These are phyloP conservation scores for Cabera pusaria DNA, from an alignment of 2,888 invertebrate genomes.

Conservation along the genomic window DNA sequence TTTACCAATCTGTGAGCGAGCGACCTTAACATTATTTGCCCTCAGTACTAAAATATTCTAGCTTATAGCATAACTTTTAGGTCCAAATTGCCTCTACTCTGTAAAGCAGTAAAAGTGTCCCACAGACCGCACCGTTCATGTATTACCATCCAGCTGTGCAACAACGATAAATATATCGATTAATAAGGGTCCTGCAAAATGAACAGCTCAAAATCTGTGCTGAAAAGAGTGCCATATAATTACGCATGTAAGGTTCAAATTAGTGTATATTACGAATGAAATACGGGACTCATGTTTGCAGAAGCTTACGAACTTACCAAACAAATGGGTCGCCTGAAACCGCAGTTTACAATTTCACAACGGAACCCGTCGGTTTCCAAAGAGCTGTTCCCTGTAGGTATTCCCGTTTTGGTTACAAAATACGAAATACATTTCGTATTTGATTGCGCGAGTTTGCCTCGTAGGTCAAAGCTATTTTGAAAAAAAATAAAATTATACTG, in stretches of 20 bases:
- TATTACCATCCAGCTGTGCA: constrained; percentile 8
- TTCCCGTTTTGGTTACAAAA: no score
- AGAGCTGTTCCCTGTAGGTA: constrained; percentile 3
- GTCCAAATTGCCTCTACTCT: no score
- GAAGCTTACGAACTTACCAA: constrained; percentile 28
- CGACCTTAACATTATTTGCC: no score
- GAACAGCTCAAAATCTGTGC: no score
- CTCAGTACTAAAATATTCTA: no score
- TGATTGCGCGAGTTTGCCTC: no score
- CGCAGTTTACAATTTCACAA: constrained; percentile 22
- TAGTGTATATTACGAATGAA: constrained; percentile 13
- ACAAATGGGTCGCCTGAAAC: constrained; percentile 29
- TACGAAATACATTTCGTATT: no score
- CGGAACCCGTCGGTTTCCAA: constrained; percentile 21
- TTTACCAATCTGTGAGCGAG: no score
- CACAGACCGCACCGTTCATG: constrained; percentile 7
- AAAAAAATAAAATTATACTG: no score
- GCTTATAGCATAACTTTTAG: no score
- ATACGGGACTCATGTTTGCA: constrained; percentile 23
- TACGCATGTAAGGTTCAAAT: constrained; percentile 4
- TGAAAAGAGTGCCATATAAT: constrained; percentile 9
- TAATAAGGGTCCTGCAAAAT: constrained; percentile 3
- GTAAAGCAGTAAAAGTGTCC: no score
- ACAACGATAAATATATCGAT: constrained; percentile 3
- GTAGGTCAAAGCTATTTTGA: no score